A percentile compares a stretch with the other conserved stretches of the same genome.
phyloP scores from a whole-genome alignment of 2,888 invertebrate genomes.

The Plusia festucae region DNA sequence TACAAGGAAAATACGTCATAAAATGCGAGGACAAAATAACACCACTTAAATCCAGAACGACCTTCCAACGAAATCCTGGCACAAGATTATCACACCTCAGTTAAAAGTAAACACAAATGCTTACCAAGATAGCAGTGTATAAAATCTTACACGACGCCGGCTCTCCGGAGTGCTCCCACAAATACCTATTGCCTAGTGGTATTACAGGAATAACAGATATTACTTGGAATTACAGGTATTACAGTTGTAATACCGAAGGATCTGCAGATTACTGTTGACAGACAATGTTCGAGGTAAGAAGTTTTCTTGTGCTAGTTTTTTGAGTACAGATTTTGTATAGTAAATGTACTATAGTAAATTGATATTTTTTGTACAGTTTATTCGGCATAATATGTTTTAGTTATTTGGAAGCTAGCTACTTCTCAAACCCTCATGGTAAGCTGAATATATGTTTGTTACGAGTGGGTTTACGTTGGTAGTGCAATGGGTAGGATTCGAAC shows the following conservation, averaged over 20 bases:
- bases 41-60: background rate
- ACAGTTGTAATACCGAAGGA: constrained; percentile 53
- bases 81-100: constrained; percentile 38
- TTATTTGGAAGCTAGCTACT: too few species aligned
- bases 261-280: constrained; percentile 63
- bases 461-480: too few species aligned
- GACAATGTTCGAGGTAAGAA: constrained; percentile 57
- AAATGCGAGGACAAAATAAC: background rate
- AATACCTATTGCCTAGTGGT: constrained; percentile 67
- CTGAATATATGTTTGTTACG: too few species aligned
- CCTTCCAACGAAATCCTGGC: constrained; percentile 19
- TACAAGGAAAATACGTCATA: background rate
- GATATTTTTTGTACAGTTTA: background rate
- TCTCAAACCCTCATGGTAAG: too few species aligned
- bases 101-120: constrained; percentile 54
- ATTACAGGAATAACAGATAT: constrained; percentile 71
- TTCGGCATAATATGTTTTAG: too few species aligned
- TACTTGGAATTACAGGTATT: constrained; percentile 67
- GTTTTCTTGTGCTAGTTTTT: constrained; percentile 16
- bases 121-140: constrained; percentile 43
- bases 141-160: constrained; percentile 54
- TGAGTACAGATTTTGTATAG: background rate
- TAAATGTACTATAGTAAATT: background rate
- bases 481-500: too few species aligned
- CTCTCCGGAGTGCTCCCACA: constrained; percentile 67